Percentiles rank a stretch among this genome's conserved stretches.
Evolutionary conservation across 2,888 invertebrate species (phyloP).

Genomic region (Argyresthia goedartella): DNA sequence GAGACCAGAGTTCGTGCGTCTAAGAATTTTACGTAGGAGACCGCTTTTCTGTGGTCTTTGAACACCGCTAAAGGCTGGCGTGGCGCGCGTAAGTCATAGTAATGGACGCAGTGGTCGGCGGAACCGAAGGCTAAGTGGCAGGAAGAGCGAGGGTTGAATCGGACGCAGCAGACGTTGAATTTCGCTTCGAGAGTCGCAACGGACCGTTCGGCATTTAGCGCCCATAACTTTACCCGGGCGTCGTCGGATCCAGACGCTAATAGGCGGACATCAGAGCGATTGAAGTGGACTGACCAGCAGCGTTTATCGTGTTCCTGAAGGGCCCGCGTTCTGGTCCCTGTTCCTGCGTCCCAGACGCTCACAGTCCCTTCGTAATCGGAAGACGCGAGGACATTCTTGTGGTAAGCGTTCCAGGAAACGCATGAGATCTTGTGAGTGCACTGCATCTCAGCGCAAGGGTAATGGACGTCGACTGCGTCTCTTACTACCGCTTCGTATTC

Average conservation of each 20-base stretch:
- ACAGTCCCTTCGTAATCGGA: constrained; percentile 96
- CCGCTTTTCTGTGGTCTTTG: constrained; percentile 92
- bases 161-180: constrained; percentile 96
- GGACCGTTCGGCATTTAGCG: constrained; percentile 83
- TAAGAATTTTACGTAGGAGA: constrained; percentile 93
- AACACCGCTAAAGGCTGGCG: constrained; percentile 86
- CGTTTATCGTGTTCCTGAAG: constrained; percentile 92
- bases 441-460: constrained; percentile 91
- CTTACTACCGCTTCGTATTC: constrained; percentile 89
- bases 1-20: constrained; percentile 89
- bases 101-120: constrained; percentile 97
- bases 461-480: constrained; percentile 91
- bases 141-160: constrained; percentile 75
- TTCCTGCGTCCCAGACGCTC: constrained; percentile 91
- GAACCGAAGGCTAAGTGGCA: constrained; percentile 94
- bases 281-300: constrained; percentile 97
- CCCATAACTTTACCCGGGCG: constrained; percentile 93
- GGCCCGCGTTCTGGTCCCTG: constrained; percentile 79
- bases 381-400: constrained; percentile 88
- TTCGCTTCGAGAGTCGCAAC: constrained; percentile 91
- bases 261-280: constrained; percentile 88
- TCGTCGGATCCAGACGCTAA: constrained; percentile 95
- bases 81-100: constrained; percentile 91
- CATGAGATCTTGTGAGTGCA: constrained; percentile 95
- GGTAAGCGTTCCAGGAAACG: constrained; percentile 94